These are phyloP conservation scores for Cichlasoma orientale DNA, from an alignment of 2,797 vertebrate genomes.

Conservation along the genomic window DNA sequence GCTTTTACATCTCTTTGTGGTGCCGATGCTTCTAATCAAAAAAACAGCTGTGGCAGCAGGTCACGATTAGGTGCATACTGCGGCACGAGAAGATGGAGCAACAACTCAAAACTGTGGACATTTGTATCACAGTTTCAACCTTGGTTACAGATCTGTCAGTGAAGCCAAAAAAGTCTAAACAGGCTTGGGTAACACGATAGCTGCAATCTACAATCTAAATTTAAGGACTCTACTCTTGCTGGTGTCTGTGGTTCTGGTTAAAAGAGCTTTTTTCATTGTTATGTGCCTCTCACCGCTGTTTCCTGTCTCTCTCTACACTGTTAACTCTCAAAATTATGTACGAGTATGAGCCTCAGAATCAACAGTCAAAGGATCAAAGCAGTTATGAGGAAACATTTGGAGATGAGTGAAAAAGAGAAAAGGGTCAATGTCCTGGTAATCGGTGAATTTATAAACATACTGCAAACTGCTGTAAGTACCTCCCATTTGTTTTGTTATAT, in stretches of 20 bases:
- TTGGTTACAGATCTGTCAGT: neutral
- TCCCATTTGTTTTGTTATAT: neutral
- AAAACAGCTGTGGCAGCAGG: neutral
- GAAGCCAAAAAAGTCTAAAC: neutral
- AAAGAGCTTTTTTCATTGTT: neutral
- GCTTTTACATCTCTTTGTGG: neutral
- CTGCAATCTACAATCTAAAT: neutral
- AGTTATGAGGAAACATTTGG: neutral
- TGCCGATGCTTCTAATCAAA: neutral
- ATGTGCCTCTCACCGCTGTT: neutral
- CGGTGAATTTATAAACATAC: neutral
- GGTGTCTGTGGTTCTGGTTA: neutral
- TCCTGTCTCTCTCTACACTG: neutral
- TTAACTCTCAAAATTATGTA: neutral
- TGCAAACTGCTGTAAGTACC: neutral
- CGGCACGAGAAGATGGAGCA: neutral
- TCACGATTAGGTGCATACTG: neutral
- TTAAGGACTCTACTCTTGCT: too few relatives aligned
- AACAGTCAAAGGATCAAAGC: neutral
- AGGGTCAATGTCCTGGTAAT: neutral
- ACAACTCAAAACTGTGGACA: neutral
- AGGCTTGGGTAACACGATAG: neutral
- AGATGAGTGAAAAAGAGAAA: neutral
- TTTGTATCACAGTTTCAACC: neutral
- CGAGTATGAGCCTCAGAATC: neutral